phyloP scores from a whole-genome alignment of 92 coral and sea anemone genomes.

The Plumapathes pennacea region DNA sequence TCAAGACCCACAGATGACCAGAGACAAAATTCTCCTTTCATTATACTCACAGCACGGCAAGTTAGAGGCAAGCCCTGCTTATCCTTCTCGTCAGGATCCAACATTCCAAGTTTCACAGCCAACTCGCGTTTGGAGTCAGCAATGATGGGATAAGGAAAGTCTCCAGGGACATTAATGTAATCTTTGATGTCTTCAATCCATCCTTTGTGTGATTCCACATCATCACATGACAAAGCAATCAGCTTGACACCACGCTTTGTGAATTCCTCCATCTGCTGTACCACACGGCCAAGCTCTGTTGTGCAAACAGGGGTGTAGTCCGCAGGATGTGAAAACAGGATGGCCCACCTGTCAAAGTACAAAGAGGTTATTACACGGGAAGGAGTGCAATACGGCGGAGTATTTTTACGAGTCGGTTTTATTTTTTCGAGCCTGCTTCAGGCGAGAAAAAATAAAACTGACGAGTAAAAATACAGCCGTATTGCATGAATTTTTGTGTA shows the following conservation, averaged over 20 bases:
- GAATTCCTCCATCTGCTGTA: slow-evolving; percentile 56
- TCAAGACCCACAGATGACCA: too few relatives aligned
- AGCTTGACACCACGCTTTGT: slow-evolving; percentile 79
- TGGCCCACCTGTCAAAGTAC: slow-evolving; percentile 73
- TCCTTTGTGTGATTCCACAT: slow-evolving; percentile 82
- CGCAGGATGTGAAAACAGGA: slow-evolving; percentile 96
- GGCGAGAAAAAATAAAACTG: neutral
- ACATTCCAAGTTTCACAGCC: slow-evolving; percentile 91
- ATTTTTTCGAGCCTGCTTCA: neutral
- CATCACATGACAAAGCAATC: slow-evolving; percentile 86
- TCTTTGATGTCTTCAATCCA: slow-evolving; percentile 83
- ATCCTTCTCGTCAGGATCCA: slow-evolving; percentile 94
- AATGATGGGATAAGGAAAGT: slow-evolving; percentile 80
- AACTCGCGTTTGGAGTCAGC: slow-evolving; percentile 88
- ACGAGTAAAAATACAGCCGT: neutral
- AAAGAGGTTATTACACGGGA: too few relatives aligned
- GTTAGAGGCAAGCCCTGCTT: slow-evolving; percentile 84
- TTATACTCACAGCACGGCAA: slow-evolving; percentile 99
- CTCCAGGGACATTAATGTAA: slow-evolving; percentile 12
- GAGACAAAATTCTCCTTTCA: too few relatives aligned
- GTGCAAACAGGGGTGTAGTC: slow-evolving; percentile 99
- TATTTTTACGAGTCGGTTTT: too few relatives aligned
- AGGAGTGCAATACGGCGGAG: too few relatives aligned
- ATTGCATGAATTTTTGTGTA: too few relatives aligned
- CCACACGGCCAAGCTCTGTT: slow-evolving; percentile 91